phyloP scores from a whole-genome alignment of 2,113 vertebrate genomes.

The Ceuthmochares aereus region DNA sequence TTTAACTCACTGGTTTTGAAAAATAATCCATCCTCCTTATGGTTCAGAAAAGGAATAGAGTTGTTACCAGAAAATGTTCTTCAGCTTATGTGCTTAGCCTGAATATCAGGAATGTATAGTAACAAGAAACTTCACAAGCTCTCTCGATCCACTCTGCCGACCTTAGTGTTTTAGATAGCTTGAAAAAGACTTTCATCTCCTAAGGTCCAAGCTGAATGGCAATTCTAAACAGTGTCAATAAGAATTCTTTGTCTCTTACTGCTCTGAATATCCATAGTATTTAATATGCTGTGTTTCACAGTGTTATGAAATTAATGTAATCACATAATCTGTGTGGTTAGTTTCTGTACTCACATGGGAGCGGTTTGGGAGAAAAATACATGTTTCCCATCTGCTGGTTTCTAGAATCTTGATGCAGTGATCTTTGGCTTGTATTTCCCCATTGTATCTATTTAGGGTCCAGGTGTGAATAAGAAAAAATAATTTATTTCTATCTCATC shows the following conservation, averaged over 20 bases:
- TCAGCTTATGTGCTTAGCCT: background rate
- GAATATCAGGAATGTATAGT: background rate
- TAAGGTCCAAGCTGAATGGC: background rate
- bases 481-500: slow-evolving; percentile 45
- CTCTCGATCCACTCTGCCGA: background rate
- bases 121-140: background rate
- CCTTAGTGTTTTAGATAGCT: background rate
- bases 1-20: background rate
- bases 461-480: slow-evolving; percentile 58
- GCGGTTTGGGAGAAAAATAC: background rate
- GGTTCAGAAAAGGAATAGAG: background rate
- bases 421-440: slow-evolving; percentile 27
- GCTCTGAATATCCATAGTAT: background rate
- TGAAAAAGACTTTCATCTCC: background rate
- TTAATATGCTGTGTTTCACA: background rate
- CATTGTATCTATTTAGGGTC: slow-evolving; percentile 21
- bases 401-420: slow-evolving; percentile 32
- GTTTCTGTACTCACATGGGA: slow-evolving; percentile 1
- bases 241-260: background rate
- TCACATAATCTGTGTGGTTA: background rate
- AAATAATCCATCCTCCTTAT: background rate
- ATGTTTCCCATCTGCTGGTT: slow-evolving; percentile 45
- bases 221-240: background rate
- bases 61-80: background rate
- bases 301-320: background rate